Conservation (phyloP, 2,888 invertebrate species). For the Aspidiotus destructor region DNA sequence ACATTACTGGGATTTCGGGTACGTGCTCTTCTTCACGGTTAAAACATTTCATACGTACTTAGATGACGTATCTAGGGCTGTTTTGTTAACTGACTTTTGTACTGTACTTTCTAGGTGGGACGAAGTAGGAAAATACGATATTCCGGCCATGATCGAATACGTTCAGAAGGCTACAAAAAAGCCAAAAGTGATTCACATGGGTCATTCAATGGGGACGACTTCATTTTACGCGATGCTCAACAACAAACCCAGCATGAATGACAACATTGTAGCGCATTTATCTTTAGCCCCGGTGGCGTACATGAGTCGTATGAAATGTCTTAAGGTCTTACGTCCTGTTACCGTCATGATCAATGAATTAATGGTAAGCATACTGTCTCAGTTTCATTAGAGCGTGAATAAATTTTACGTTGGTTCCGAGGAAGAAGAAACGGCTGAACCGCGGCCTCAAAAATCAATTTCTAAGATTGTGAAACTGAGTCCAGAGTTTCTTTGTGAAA, state of each 20-base stretch:
- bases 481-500: too few species aligned
- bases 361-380: conserved; percentile 10
- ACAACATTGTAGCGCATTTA: conserved; percentile 48
- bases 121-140: conserved; percentile 74
- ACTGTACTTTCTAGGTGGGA: conserved; percentile 63
- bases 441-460: too few species aligned
- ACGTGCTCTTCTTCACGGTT: background rate
- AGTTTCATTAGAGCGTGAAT: too few species aligned
- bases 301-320: conserved; percentile 43
- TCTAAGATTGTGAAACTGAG: too few species aligned
- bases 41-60: too few species aligned
- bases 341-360: conserved; percentile 8
- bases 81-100: background rate
- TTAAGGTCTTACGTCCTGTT: conserved; percentile 18
- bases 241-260: conserved; percentile 56
- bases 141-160: conserved; percentile 74
- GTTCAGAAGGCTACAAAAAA: conserved; percentile 47
- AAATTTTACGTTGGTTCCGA: too few species aligned
- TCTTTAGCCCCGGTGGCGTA: conserved; percentile 57
- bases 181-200: conserved; percentile 59
- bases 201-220: conserved; percentile 85
- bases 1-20: conserved; percentile 33
- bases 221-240: conserved; percentile 61
- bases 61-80: too few species aligned
- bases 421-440: too few species aligned